Evolutionary conservation across 2,888 invertebrate species (phyloP).

Genomic region (Drosophila kanekoi): DNA sequence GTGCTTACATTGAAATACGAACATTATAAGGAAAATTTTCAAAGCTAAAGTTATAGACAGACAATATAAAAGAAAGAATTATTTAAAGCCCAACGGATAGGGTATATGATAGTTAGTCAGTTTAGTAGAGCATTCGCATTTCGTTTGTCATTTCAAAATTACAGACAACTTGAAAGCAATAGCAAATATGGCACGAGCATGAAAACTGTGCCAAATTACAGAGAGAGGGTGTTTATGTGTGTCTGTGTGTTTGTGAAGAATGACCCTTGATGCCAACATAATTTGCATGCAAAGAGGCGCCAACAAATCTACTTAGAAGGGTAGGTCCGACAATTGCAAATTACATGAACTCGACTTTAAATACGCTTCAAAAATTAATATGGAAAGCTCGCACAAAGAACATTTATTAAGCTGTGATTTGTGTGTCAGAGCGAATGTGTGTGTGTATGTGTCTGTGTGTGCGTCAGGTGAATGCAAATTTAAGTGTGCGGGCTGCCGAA

Average conservation of each 20-base stretch:
- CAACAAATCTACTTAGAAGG: neutral
- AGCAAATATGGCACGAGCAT: constrained; percentile 9
- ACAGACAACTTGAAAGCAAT: constrained; percentile 11
- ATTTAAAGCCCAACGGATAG: neutral
- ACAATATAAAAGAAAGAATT: too few relatives aligned
- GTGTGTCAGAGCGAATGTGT: constrained; percentile 3
- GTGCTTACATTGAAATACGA: too few relatives aligned
- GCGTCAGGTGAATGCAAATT: constrained; percentile 47
- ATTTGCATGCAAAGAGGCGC: constrained; percentile 18
- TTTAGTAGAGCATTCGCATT: neutral
- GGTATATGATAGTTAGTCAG: constrained; percentile 1
- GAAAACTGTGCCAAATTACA: constrained; percentile 11
- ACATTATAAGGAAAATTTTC: too few relatives aligned
- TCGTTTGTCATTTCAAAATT: constrained; percentile 1
- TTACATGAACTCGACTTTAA: constrained; percentile 21
- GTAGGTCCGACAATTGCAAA: neutral
- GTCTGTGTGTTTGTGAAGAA: neutral
- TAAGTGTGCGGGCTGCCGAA: constrained; percentile 11
- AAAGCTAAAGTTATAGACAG: too few relatives aligned
- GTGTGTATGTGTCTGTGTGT: constrained; percentile 19
- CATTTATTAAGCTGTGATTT: constrained; percentile 43
- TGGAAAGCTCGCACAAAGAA: constrained; percentile 36
- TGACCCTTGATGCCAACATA: constrained; percentile 37
- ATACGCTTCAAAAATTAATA: constrained; percentile 49
- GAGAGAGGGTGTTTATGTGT: neutral